These are phyloP conservation scores for Aleiodes sp. DNA, from an alignment of 1,140 invertebrate genomes.

Conservation along the genomic window DNA sequence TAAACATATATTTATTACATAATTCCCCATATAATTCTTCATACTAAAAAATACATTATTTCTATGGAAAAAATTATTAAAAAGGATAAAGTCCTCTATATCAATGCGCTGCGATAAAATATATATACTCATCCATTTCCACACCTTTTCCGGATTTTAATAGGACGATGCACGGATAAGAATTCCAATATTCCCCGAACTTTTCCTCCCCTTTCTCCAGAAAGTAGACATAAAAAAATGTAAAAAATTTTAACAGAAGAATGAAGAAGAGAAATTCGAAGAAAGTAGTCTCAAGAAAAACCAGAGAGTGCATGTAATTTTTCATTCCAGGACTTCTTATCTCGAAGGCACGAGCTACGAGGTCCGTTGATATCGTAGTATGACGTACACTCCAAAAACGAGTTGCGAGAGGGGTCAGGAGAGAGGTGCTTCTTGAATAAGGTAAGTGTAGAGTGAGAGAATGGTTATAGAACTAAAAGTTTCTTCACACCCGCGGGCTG, in stretches of 20 bases:
- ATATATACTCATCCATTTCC: background rate
- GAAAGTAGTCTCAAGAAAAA: background rate
- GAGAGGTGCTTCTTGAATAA: constrained; percentile 20
- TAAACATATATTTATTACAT: no score
- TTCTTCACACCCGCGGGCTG: constrained; percentile 46
- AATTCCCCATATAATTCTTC: no score
- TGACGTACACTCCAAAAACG: constrained; percentile 28
- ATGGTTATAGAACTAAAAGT: constrained; percentile 40
- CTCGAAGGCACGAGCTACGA: constrained; percentile 4
- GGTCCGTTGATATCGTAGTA: constrained; percentile 6
- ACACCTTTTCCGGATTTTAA: background rate
- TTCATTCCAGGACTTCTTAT: constrained; percentile 6
- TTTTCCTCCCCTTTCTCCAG: no score
- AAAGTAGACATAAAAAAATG: background rate
- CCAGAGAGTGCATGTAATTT: constrained; percentile 1
- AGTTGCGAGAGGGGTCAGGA: constrained; percentile 4
- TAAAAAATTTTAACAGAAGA: background rate
- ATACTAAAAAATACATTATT: no score
- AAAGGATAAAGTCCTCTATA: no score
- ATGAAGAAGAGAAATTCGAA: background rate
- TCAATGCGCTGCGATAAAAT: background rate
- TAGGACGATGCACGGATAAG: background rate
- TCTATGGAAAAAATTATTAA: no score
- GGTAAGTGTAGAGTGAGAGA: constrained; percentile 1
- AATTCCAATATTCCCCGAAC: constrained; percentile 1